Evolutionary conservation across 1,140 invertebrate species (phyloP).

Genomic region (Drosophila subpulchrella): DNA sequence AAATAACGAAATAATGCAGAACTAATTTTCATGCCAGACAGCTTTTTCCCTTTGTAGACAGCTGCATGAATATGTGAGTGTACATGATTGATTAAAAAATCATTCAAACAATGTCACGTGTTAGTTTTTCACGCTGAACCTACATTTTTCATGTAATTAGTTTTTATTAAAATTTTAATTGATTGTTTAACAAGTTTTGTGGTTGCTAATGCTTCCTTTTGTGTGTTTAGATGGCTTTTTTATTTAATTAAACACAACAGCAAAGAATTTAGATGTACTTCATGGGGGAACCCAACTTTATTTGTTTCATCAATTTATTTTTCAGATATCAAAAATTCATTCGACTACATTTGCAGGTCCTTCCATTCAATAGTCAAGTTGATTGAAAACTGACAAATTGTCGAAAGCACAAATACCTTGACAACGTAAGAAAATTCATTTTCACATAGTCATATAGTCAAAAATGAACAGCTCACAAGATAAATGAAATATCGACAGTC

Average conservation of each 20-base stretch:
- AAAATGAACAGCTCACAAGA: slow-evolving; percentile 64
- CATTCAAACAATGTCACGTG: neutral
- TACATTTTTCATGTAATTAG: slow-evolving; percentile 6
- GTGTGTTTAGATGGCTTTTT: neutral
- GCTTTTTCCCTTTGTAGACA: neutral
- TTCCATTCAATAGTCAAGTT: slow-evolving; percentile 28
- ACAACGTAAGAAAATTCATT: slow-evolving; percentile 41
- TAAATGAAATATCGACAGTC: slow-evolving; percentile 55
- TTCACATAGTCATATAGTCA: slow-evolving; percentile 25
- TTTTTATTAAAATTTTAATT: neutral
- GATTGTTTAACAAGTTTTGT: neutral
- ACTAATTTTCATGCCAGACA: slow-evolving; percentile 9
- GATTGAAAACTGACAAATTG: slow-evolving; percentile 54
- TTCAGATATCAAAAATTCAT: slow-evolving; percentile 4
- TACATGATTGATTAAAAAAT: slow-evolving; percentile 11
- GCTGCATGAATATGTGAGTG: neutral
- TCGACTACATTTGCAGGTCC: slow-evolving; percentile 30
- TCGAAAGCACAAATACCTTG: slow-evolving; percentile 28
- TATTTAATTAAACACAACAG: neutral
- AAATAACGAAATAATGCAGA: slow-evolving; percentile 19
- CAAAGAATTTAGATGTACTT: neutral
- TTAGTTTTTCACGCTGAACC: neutral
- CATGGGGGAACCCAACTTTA: neutral
- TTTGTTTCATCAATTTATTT: neutral
- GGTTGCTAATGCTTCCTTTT: neutral